Conservation (phyloP, 2,888 invertebrate genomes). For the Minunthozetes semirufus region DNA sequence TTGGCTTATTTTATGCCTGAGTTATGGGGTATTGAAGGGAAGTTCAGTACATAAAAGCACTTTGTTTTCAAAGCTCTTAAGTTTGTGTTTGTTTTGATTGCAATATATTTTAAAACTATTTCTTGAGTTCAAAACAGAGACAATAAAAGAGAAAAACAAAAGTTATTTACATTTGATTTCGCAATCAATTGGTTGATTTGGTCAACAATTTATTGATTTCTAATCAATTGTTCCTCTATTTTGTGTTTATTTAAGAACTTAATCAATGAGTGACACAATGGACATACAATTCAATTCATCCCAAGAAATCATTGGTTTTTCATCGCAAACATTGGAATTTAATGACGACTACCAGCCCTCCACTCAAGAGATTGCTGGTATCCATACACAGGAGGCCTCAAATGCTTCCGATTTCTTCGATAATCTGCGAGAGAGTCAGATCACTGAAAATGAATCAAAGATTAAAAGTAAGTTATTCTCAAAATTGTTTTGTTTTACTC, state of each 20-base stretch:
- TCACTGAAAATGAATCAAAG: not conserved
- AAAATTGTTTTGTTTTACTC: no score
- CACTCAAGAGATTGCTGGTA: not conserved
- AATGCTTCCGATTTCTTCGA: not conserved
- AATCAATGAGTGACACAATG: not conserved
- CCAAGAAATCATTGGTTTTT: no score
- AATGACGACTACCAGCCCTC: not conserved
- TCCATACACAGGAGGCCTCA: not conserved
- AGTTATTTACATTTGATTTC: constrained; percentile 8
- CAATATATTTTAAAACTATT: not conserved
- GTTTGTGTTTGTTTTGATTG: not conserved
- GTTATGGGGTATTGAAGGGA: no score
- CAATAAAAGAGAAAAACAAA: not conserved
- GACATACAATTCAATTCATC: not conserved
- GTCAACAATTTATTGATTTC: not conserved
- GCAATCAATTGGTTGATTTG: not conserved
- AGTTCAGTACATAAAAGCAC: not conserved
- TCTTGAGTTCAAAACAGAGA: not conserved
- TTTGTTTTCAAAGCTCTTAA: no score
- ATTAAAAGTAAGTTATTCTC: no score
- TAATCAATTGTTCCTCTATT: not conserved
- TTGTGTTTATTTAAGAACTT: not conserved
- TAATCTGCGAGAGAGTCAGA: not conserved
- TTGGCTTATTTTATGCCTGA: no score
- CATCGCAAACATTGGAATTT: not conserved